These are phyloP conservation scores for Bombus huntii DNA, from an alignment of 1,140 invertebrate genomes.

Conservation along the genomic window DNA sequence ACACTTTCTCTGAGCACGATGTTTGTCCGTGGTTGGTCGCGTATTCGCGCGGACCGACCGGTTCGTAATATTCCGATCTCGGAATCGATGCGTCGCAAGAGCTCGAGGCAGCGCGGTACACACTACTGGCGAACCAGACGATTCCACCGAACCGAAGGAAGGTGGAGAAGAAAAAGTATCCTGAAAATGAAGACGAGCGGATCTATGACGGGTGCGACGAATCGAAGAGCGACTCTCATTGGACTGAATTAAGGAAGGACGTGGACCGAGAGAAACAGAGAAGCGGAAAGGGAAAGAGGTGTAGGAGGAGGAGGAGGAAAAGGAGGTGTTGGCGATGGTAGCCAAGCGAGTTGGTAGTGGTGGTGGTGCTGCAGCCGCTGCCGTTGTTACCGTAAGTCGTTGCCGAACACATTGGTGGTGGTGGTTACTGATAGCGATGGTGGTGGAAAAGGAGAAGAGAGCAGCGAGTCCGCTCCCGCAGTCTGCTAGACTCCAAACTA, in stretches of 20 bases:
- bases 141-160: not conserved
- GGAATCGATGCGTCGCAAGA: not conserved
- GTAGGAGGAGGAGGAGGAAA: constrained; percentile 67
- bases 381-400: constrained; percentile 46
- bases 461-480: constrained; percentile 63
- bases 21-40: not conserved
- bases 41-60: constrained; percentile 19
- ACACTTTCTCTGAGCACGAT: constrained; percentile 21
- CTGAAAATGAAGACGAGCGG: constrained; percentile 36
- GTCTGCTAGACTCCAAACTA: constrained; percentile 67
- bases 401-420: constrained; percentile 32
- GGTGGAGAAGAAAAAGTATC: constrained; percentile 7
- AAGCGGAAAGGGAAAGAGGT: constrained; percentile 69
- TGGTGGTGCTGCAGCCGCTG: constrained; percentile 55
- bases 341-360: constrained; percentile 45
- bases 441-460: constrained; percentile 68
- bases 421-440: constrained; percentile 68
- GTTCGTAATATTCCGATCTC: constrained; percentile 23
- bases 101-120: not conserved
- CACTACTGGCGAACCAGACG: constrained; percentile 4
- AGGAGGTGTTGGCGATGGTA: constrained; percentile 68
- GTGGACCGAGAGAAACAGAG: constrained; percentile 74
- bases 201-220: constrained; percentile 65
- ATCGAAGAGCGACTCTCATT: constrained; percentile 78
- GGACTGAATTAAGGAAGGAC: constrained; percentile 81